Conservation (phyloP, 2,888 invertebrate species). For the Cancer borealis region DNA sequence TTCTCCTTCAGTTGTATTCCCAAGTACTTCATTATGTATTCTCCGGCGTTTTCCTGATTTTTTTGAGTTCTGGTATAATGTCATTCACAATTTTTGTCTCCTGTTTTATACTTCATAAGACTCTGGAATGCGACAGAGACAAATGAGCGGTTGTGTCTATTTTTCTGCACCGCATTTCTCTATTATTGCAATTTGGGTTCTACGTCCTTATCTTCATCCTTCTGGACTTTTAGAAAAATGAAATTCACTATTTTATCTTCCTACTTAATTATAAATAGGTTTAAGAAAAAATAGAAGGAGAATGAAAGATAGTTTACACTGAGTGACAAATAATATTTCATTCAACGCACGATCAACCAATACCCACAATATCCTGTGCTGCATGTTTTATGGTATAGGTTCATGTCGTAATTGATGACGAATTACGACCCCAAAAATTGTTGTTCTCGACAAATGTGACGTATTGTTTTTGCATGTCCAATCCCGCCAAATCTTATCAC, state of each 20-base stretch:
- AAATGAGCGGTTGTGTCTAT: neutral
- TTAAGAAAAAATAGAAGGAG: neutral
- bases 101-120: conserved; percentile 8
- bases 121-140: neutral
- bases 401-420: neutral
- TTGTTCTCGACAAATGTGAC: neutral
- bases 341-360: neutral
- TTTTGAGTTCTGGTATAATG: neutral
- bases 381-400: neutral
- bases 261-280: neutral
- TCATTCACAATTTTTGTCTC: neutral
- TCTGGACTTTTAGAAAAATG: neutral
- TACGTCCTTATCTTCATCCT: neutral
- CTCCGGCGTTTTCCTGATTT: neutral
- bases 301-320: neutral
- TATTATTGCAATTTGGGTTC: neutral
- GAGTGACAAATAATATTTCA: neutral
- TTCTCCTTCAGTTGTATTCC: neutral
- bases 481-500: too few relatives aligned
- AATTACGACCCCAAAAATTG: neutral
- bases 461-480: neutral
- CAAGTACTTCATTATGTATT: conserved; percentile 7
- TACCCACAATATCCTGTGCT: neutral
- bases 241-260: neutral
- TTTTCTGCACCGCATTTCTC: too few relatives aligned